phyloP scores from a whole-genome alignment of 1,140 invertebrate species.

The Aphelinus certus region DNA sequence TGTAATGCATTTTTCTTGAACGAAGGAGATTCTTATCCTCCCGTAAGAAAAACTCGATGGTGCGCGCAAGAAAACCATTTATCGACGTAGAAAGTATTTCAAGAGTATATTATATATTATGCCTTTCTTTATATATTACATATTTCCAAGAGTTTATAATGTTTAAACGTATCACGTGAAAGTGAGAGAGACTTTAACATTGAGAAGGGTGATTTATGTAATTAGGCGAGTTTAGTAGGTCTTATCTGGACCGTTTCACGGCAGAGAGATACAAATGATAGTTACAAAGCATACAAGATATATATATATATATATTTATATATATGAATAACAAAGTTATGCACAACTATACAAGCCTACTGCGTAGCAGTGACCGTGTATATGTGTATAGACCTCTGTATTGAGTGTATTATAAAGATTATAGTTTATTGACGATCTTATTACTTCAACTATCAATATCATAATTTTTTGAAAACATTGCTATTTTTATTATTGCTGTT shows the following conservation, averaged over 20 bases:
- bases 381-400: conserved; percentile 48
- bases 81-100: conserved; percentile 36
- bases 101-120: conserved; percentile 16
- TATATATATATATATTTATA: conserved; percentile 35
- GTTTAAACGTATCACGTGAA: conserved; percentile 6
- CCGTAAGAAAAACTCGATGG: conserved; percentile 15
- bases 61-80: conserved; percentile 32
- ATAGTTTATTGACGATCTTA: conserved; percentile 40
- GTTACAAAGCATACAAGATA: conserved; percentile 11
- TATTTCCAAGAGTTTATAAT: conserved; percentile 35
- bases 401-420: conserved; percentile 51
- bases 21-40: conserved; percentile 1
- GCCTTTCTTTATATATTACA: conserved; percentile 9
- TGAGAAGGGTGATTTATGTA: conserved; percentile 11
- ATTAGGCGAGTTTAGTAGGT: conserved; percentile 8
- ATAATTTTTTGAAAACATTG: conserved; percentile 43
- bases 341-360: conserved; percentile 41
- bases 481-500: conserved; percentile 56
- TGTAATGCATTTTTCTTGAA: conserved; percentile 31
- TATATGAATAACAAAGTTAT: conserved; percentile 33
- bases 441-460: conserved; percentile 48
- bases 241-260: conserved; percentile 6
- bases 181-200: background rate
- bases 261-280: conserved; percentile 22
- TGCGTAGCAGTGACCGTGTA: conserved; percentile 42